Percentiles rank a stretch among this genome's conserved stretches.
Conservation (phyloP, 2,113 vertebrate genomes). For the Osmerus mordax region DNA sequence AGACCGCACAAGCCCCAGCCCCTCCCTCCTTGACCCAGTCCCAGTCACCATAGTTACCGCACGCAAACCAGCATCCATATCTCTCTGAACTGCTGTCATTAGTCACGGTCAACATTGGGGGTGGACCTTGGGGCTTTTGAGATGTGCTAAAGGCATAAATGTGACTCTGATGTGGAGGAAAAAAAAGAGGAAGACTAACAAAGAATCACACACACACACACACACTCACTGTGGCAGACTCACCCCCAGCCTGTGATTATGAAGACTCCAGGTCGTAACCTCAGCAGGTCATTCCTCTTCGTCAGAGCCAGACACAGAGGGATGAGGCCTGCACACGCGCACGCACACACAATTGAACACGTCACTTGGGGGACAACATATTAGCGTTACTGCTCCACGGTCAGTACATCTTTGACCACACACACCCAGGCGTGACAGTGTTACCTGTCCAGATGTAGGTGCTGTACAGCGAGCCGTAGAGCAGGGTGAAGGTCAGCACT, state of each 20-base stretch:
- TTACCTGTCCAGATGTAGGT: constrained; percentile 95
- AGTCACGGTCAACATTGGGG: no score
- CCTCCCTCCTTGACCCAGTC: no score
- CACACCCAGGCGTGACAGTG: not conserved
- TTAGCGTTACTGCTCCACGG: no score
- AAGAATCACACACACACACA: constrained; percentile 8
- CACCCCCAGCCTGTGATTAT: constrained; percentile 93
- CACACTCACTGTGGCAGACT: constrained; percentile 41
- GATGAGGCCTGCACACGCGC: constrained; percentile 78
- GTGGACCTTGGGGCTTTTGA: no score
- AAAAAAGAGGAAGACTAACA: not conserved
- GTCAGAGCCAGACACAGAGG: constrained; percentile 87
- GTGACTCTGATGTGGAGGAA: not conserved
- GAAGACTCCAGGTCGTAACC: constrained; percentile 82
- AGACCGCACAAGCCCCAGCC: no score
- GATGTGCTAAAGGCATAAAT: no score
- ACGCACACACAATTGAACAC: not conserved
- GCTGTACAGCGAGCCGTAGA: constrained; percentile 92
- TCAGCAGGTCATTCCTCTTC: constrained; percentile 82
- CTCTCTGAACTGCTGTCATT: no score
- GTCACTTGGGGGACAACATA: no score
- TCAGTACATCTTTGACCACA: constrained; percentile 11
- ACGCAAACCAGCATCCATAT: no score
- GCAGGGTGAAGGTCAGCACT: constrained; percentile 85
- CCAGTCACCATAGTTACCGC: no score